Percentiles rank a stretch among this genome's conserved stretches.
Conservation (phyloP, 1,140 invertebrate genomes). For the Epicauta chinensis region DNA sequence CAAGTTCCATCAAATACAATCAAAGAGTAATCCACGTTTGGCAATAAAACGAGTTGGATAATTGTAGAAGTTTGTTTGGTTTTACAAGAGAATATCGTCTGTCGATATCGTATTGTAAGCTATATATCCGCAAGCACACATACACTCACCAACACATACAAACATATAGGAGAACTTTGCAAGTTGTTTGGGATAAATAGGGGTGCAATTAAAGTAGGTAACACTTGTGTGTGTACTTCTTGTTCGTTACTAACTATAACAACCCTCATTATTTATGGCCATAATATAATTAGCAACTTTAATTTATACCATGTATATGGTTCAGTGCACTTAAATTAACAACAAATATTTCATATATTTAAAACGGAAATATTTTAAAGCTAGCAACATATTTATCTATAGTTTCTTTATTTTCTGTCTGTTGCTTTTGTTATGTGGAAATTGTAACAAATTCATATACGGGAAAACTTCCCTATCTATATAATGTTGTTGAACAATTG, state of each 20-base stretch:
- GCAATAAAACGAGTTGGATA: too few relatives aligned
- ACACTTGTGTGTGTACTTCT: slow-evolving; percentile 31
- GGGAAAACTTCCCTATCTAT: too few relatives aligned
- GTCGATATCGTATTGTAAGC: slow-evolving; percentile 13
- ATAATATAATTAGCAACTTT: slow-evolving; percentile 28
- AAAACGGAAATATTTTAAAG: not conserved
- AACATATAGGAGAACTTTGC: slow-evolving; percentile 10
- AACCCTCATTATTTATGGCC: slow-evolving; percentile 32
- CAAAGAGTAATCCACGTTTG: too few relatives aligned
- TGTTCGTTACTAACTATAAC: slow-evolving; percentile 23
- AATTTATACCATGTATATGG: slow-evolving; percentile 32
- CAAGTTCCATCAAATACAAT: too few relatives aligned
- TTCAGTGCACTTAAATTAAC: not conserved
- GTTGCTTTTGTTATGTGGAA: too few relatives aligned
- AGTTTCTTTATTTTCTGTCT: too few relatives aligned
- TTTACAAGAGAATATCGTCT: not conserved
- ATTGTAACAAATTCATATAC: not conserved
- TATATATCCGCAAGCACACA: too few relatives aligned
- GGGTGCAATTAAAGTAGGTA: slow-evolving; percentile 31
- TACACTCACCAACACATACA: too few relatives aligned
- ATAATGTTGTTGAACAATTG: slow-evolving; percentile 13
- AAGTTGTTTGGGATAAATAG: slow-evolving; percentile 26
- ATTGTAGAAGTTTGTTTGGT: too few relatives aligned
- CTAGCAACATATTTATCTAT: too few relatives aligned
- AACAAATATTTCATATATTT: not conserved